Conservation (phyloP, 2,797 vertebrate genomes). For the Enteromius afrohamiltoni region DNA sequence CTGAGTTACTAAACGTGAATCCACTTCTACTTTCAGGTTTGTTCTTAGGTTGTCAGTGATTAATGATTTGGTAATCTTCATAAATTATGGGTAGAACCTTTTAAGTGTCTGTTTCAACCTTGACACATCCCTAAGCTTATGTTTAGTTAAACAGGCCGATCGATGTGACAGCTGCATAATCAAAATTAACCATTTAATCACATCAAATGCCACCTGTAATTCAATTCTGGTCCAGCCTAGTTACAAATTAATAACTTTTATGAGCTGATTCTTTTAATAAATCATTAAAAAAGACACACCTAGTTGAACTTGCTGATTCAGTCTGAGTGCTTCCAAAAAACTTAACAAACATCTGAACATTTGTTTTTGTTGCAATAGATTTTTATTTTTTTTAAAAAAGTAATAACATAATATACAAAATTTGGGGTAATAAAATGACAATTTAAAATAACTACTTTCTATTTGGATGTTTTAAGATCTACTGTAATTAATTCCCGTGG, state of each 20-base stretch:
- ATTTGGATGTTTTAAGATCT: background rate
- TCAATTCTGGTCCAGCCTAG: background rate
- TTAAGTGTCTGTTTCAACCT: constrained; percentile 27
- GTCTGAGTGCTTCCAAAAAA: background rate
- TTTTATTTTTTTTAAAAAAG: background rate
- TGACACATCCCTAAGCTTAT: background rate
- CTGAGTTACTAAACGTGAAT: background rate
- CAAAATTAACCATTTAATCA: constrained; percentile 1
- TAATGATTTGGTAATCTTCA: constrained; percentile 46
- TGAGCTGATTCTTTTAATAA: background rate
- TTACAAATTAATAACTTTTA: background rate
- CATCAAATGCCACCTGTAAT: constrained; percentile 4
- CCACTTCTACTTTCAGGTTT: background rate
- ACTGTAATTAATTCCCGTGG: background rate
- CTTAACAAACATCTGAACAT: background rate
- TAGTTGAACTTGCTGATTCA: background rate
- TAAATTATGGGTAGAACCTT: constrained; percentile 50
- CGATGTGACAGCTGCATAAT: constrained; percentile 29
- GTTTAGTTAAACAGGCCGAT: constrained; percentile 24
- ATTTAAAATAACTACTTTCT: background rate
- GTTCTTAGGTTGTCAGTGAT: constrained; percentile 35
- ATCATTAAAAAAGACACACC: background rate
- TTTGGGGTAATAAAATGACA: background rate
- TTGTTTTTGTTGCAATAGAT: background rate
- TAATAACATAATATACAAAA: background rate